Base-by-base conservation (phyloP, 2,797 vertebrate species). In the Hapalemur alaotrensis region DNA sequence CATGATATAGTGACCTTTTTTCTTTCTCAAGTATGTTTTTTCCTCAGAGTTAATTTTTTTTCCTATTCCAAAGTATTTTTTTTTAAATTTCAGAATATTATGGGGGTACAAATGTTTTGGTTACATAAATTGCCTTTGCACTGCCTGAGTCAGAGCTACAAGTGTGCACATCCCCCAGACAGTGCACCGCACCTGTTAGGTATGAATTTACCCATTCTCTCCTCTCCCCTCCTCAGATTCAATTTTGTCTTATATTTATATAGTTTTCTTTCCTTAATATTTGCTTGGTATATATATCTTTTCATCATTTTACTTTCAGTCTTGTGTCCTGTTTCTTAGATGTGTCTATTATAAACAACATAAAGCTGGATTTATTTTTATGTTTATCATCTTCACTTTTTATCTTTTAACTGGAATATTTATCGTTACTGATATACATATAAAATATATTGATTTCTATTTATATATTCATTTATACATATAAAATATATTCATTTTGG, bases 171-270 rank as follows among this genome's bases (percentile, higher is more conserved):
- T 23, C 52, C 52, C 20, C 20, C 20, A 23, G 52, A 54, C 20
- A 54, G 52, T 54, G 20, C 1, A 7, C 52, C 3, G 2, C 52
- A 54, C 22, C 20, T 8, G 8, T 54, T 54, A 3, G 52, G 52
- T 54, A 3, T 23, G 52, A 54, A 54, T 54, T 54, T 54, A 54
- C 20, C 52, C 52, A 52, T 54, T 8, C 20, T 22, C 7, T 54
- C 52, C 52, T 54, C 6, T 20, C 52, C 52, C 18, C 7, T 13
- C 15, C 61, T 70, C 30, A 35, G 20, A 57, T 43, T 72, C 76
- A 72, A 0, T 92, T 91, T 95, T 46, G n/a, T 92, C 73, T 92
- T 63, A 79, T 87, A 43, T 43, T 93, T n/a, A 65, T 67, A 59
- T 7, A 75, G 28, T 43, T 35, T 78, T 54, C 8, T 82, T 79